Percentiles rank a stretch among this genome's conserved stretches.
These are phyloP conservation scores for Solea solea DNA, from an alignment of 2,113 vertebrate genomes.

Conservation along the genomic window DNA sequence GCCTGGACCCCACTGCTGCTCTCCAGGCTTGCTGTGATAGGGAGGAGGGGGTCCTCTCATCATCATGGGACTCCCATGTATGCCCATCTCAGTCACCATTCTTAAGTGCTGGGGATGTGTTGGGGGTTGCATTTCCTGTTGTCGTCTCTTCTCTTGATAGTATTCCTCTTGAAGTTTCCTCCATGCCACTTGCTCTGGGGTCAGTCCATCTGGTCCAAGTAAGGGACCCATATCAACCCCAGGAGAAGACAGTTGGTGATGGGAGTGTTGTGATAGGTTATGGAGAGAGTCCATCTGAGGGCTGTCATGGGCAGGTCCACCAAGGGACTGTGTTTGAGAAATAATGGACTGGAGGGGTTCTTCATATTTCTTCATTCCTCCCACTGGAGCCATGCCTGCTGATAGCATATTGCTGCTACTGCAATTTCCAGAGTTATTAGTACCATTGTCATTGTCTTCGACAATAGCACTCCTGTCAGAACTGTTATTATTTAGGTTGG, in stretches of 20 bases:
- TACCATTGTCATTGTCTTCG: slow-evolving; percentile 66
- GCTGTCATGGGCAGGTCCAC: slow-evolving; percentile 85
- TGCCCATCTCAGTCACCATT: slow-evolving; percentile 86
- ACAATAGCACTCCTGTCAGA: slow-evolving; percentile 70
- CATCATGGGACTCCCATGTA: slow-evolving; percentile 83
- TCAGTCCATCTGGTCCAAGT: slow-evolving; percentile 91
- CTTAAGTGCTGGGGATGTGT: slow-evolving; percentile 88
- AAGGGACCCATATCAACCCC: slow-evolving; percentile 89
- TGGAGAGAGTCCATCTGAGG: slow-evolving; percentile 78
- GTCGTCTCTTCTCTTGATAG: slow-evolving; percentile 94
- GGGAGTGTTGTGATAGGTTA: slow-evolving; percentile 74
- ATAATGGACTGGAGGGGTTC: slow-evolving; percentile 96
- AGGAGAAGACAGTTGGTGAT: slow-evolving; percentile 81
- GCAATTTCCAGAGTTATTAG: slow-evolving; percentile 64
- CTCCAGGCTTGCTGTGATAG: slow-evolving; percentile 95
- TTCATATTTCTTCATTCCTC: slow-evolving; percentile 90
- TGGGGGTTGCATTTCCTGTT: slow-evolving; percentile 90
- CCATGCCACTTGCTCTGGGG: slow-evolving; percentile 95
- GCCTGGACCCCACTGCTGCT: slow-evolving; percentile 86
- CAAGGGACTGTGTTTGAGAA: slow-evolving; percentile 92
- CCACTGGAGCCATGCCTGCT: slow-evolving; percentile 54
- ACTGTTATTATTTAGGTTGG: slow-evolving; percentile 70
- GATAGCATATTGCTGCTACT: slow-evolving; percentile 63
- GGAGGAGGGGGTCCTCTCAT: slow-evolving; percentile 94
- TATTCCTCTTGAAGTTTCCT: slow-evolving; percentile 97